Percentiles rank a stretch among this genome's conserved stretches.
Conservation (phyloP, 1,140 invertebrate species). For the Acromyrmex charruanus region DNA sequence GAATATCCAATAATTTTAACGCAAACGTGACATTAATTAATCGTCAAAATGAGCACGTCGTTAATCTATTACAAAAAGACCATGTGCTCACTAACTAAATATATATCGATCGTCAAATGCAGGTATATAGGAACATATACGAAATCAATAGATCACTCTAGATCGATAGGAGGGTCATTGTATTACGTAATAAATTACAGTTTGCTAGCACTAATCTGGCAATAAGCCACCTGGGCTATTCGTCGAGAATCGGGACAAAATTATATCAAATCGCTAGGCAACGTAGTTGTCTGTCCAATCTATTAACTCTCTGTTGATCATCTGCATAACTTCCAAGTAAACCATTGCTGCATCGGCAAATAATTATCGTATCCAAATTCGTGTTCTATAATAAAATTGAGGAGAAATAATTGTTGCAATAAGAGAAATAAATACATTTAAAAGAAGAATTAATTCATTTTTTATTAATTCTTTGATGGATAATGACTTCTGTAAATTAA, state of each 20-base stretch:
- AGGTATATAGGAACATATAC: not conserved
- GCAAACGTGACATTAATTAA: constrained; percentile 56
- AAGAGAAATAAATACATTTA: not conserved
- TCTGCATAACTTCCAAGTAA: constrained; percentile 31
- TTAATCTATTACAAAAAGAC: constrained; percentile 43
- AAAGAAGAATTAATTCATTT: not conserved
- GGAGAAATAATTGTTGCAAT: not conserved
- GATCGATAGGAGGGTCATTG: constrained; percentile 48
- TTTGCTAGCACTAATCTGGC: constrained; percentile 67
- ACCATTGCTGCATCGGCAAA: not conserved
- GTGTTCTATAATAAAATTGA: not conserved
- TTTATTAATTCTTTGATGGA: not conserved
- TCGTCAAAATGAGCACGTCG: constrained; percentile 49
- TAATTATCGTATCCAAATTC: constrained; percentile 13
- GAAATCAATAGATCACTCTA: constrained; percentile 56
- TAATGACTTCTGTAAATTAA: not conserved
- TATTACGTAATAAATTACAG: constrained; percentile 69
- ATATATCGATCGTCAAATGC: constrained; percentile 53
- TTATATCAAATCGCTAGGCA: constrained; percentile 37
- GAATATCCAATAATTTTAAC: constrained; percentile 47
- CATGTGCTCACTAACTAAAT: constrained; percentile 27
- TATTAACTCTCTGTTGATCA: constrained; percentile 65
- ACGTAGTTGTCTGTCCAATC: not conserved
- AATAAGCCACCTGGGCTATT: constrained; percentile 64
- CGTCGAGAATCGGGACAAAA: constrained; percentile 56